Evolutionary conservation across 2,888 invertebrate genomes (phyloP).

Genomic region (Mylabris sibirica): DNA sequence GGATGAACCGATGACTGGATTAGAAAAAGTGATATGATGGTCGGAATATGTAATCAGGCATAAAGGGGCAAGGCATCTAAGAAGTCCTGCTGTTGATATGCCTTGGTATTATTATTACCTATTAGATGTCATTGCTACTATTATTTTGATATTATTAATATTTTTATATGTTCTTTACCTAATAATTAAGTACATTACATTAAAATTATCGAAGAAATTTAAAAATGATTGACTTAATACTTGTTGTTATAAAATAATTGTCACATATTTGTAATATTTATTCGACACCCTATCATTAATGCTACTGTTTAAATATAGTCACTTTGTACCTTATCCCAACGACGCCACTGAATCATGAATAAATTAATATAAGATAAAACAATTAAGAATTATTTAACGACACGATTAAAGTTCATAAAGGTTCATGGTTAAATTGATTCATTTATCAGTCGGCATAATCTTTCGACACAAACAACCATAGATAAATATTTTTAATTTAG

Average conservation of each 20-base stretch:
- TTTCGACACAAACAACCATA: not conserved
- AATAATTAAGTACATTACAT: not conserved
- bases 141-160: not conserved
- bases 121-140: constrained; percentile 28
- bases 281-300: too few relatives aligned
- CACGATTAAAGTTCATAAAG: not conserved
- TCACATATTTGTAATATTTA: too few relatives aligned
- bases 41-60: constrained; percentile 38
- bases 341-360: too few relatives aligned
- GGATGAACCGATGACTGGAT: constrained; percentile 35
- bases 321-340: too few relatives aligned
- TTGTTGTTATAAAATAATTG: too few relatives aligned
- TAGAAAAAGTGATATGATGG: constrained; percentile 39
- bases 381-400: not conserved
- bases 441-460: not conserved
- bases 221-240: not conserved
- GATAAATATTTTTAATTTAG: not conserved
- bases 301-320: too few relatives aligned
- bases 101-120: constrained; percentile 37
- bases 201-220: not conserved
- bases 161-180: not conserved
- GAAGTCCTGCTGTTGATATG: constrained; percentile 35
- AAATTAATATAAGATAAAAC: too few relatives aligned
- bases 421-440: not conserved
- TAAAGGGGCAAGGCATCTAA: constrained; percentile 37